Conservation (phyloP, 2,888 invertebrate species). For the Archaeoteleia sp. region DNA sequence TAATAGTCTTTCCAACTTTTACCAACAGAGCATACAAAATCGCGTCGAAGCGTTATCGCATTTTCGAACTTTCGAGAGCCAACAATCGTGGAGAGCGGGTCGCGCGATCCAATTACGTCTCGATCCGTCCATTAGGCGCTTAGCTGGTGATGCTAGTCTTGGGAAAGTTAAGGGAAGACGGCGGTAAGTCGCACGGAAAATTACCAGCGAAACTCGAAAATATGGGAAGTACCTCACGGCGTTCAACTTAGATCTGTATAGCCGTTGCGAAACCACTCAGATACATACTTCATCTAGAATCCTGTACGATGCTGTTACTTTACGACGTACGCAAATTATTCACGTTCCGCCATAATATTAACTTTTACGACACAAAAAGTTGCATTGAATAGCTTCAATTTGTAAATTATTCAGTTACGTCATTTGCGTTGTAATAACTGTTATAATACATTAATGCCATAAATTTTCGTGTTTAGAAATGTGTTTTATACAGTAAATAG, state of each 20-base stretch:
- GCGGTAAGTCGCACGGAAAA: conserved; percentile 63
- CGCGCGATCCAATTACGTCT: conserved; percentile 55
- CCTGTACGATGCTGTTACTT: conserved; percentile 20
- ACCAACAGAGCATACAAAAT: conserved; percentile 41
- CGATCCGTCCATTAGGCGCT: conserved; percentile 56
- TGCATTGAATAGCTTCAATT: too few species aligned
- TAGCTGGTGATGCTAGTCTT: conserved; percentile 46
- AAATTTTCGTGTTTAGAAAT: too few species aligned
- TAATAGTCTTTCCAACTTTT: conserved; percentile 28
- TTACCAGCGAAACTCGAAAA: conserved; percentile 61
- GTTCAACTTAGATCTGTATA: conserved; percentile 56
- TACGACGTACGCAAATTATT: conserved; percentile 18
- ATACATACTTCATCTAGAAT: conserved; percentile 60
- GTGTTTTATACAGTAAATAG: too few species aligned
- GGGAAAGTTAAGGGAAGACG: conserved; percentile 51
- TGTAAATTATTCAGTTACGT: conserved; percentile 14
- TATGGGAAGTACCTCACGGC: conserved; percentile 62
- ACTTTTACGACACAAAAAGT: conserved; percentile 4
- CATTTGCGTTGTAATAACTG: too few species aligned
- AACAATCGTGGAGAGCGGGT: conserved; percentile 48
- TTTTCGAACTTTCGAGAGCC: conserved; percentile 45
- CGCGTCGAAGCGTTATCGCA: conserved; percentile 44
- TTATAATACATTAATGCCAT: too few species aligned
- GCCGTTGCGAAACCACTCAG: conserved; percentile 57
- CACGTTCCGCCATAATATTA: conserved; percentile 6